phyloP scores from a whole-genome alignment of 2,888 invertebrate species.

The Nemapogon koenigi region DNA sequence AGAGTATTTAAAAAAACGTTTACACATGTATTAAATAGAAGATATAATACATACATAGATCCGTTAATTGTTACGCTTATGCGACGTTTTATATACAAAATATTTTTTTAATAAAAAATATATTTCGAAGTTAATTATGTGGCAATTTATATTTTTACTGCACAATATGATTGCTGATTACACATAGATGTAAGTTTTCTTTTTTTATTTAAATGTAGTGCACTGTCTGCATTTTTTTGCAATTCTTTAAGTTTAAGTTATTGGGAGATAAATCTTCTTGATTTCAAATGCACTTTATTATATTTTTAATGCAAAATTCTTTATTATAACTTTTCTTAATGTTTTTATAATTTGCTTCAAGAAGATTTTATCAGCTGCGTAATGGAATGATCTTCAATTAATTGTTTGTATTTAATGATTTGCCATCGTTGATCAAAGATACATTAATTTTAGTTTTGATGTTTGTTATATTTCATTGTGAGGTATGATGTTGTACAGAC shows the following conservation, averaged over 20 bases:
- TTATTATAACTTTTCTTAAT: background rate
- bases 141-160: constrained; percentile 55
- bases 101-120: constrained; percentile 57
- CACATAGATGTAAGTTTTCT: constrained; percentile 45
- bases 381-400: constrained; percentile 11
- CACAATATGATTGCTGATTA: constrained; percentile 63
- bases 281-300: background rate
- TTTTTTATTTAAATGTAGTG: constrained; percentile 50
- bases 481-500: constrained; percentile 10
- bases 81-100: constrained; percentile 62
- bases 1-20: constrained; percentile 3
- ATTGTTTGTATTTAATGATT: constrained; percentile 54
- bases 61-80: constrained; percentile 47
- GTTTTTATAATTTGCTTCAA: background rate
- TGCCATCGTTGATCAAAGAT: constrained; percentile 58
- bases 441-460: constrained; percentile 34
- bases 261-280: constrained; percentile 6
- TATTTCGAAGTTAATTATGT: constrained; percentile 53
- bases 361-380: background rate
- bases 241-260: background rate
- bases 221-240: constrained; percentile 57
- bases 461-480: constrained; percentile 49
- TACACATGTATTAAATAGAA: constrained; percentile 8
- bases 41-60: constrained; percentile 13
- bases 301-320: no score